Base-by-base conservation (phyloP, 2,888 invertebrate genomes). In the Dryomyza anilis region DNA sequence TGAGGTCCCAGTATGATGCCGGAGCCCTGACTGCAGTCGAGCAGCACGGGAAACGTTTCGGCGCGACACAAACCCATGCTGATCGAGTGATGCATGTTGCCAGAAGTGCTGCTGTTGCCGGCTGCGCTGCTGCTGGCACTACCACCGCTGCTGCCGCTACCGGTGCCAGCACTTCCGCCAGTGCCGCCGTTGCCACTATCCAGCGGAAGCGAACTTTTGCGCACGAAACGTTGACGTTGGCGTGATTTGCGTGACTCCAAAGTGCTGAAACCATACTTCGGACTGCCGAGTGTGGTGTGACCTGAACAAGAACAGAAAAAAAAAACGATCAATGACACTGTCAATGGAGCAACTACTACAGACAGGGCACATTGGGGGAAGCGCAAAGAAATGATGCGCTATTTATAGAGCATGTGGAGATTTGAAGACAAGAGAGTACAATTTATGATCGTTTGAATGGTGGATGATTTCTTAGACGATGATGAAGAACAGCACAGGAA, bases 211-310 rank as follows among this genome's bases (percentile, higher is more conserved):
- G 84, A 84, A 73, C 86, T 86, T 74, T 86, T 86, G 57, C 86
- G 80, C 67, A 84, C 82, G 63, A 81, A 82, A 1, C 82, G 77
- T 59, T 85, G 81, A 16, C 80, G 80, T 69, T 80, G 83, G 16
- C 79, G 74, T 5, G 85, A 86, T 70, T 85, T 84, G 68, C 86
- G 82, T 43, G 86, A 87, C 73, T 86, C 87, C 70, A 86, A 77
- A 45, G 87, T 87, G 77, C 85, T 87, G 79, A 86, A 87, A 72
- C 85, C 86, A 68, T 86, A 84, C 73, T 86, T 86, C 48, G 86
- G 86, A 74, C 86, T 86, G 68, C 80, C 81, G 66, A 83, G 72
- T 19, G 78, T 71, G 19, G 76, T 74, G 72, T 81, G 77, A 72
- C 80, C 79, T 80, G 71, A 46, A 71, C 72, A 50, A n/a, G n/a